Base-by-base conservation (phyloP, 1,140 invertebrate genomes). In the Drosophila ogumai region DNA sequence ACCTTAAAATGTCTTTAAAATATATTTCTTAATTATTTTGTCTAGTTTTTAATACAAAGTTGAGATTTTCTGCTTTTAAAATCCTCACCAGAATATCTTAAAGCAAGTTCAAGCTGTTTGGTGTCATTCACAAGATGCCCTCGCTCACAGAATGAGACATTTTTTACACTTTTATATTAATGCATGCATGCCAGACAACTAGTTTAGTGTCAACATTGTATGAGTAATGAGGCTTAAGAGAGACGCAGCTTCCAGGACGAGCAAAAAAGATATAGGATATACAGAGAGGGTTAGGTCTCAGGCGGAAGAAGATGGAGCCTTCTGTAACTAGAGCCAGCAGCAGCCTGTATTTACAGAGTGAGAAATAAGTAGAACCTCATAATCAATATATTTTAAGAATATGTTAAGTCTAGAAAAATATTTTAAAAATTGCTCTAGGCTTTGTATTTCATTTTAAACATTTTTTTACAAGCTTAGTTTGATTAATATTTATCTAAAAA, bases 181-280 rank as follows among this genome's bases (percentile, higher is more conserved):
- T 74, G 50, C 75, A 61, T 56, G 56, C 59, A 50, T 49, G 65
- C 63, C 59, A 76, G 72, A 72, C 75, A 75, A 72, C 75, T 68
- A 88, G 82, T 82, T 75, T 76, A 79, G 75, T 88, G 84, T 87
- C 82, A 87, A 87, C 82, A 86, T 82, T 88, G 84, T 87, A 65
- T 88, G 84, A 86, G 80, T 88, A 87, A 87, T 87, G 84, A 86
- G 81, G 57, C 74, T 55, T 55, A 43, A 76, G 40, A 58, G 54
- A 41, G 63, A 36, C 54, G 28, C 22, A 28, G 50, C 28, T 15
- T 15, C 17, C 32, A 32, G 55, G 49, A 56, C 31, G 15, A 56
- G 34, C 19, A 66, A 36, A 58, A 66, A 36, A 54, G 49, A 43
- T 46, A 60, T 34, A 15, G 38, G 19, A 12, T 50, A 38, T 43